Base-by-base conservation (phyloP, 2,888 invertebrate genomes). In the Zaprionus bogoriensis region DNA sequence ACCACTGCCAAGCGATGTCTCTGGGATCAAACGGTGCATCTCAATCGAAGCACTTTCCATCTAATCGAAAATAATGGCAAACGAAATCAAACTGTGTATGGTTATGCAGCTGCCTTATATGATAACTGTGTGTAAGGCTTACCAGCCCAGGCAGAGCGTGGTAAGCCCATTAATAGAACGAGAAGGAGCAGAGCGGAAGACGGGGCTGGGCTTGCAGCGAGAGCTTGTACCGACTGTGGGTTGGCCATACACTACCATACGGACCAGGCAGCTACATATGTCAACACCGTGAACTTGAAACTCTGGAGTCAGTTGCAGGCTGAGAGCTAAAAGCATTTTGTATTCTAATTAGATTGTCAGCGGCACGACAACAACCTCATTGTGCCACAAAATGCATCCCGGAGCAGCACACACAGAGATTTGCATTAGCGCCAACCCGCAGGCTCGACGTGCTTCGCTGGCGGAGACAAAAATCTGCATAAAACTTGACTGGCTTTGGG, bases 261-360 rank as follows among this genome's bases (percentile, higher is more conserved):
- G n/a, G n/a, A n/a, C n/a, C n/a, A n/a, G n/a, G 32, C 17, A 44
- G 62, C 69, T 82, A 82, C 82, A 87, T 84, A 87, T 82, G 88
- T 82, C 82, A 82, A 82, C 82, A 82, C 81, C 71, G 74, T 87
- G 82, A 82, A 82, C 88, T 87, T 82, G 88, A 83, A 84, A 87
- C 82, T 74, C 55, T 63, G 25, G 36, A 20, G 36, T 30, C 50
- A 6, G 50, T 53, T 30, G 48, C 59, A 47, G 45, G 45, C 48
- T 59, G 46, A 51, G 64, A n/a, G 64, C 69, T 72, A 69, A 85
- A 85, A 85, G 87, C 83, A 83, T 88, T 87, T 87, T 76, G 84
- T 88, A 89, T 88, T 88, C 90, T 89, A 89, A 89, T 89, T 89
- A 89, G 90, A 89, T 89, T 89, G 89, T 89, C 89, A 88, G 85